Evolutionary conservation across 1,140 invertebrate species (phyloP), one percentile per base, ranked within the genome.

Genomic region (Euura saliciscinereae): DNA sequence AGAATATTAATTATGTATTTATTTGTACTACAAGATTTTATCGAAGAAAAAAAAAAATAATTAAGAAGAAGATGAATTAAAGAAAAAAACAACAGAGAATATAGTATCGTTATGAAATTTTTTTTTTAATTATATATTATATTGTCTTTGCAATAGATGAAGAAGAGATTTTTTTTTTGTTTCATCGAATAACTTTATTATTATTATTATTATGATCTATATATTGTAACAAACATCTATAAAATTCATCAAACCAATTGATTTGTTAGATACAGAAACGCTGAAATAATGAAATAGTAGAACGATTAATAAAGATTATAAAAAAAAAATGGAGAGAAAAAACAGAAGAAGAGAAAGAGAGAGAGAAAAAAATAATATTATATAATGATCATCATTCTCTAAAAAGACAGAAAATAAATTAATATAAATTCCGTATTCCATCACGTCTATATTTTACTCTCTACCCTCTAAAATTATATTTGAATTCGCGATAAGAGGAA

Each of bases 351-450:
- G n/a, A 10, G 45, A 65, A 72, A 66, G 67, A 73, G 66, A 65
- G 64, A 66, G 66, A 11, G n/a, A n/a, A n/a, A 64, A 64, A 64
- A 10, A 64, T 42, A 46, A 69, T n/a, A 46, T 11, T 28, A 46
- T 46, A 69, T 69, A 69, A 69, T 69, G 45, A 43, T 68, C 13
- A 59, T 44, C 59, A 45, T 43, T 28, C 51, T 78, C 69, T 69
- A 85, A 81, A 28, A 79, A 82, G 79, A 83, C 79, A 82, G 76
- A 77, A 85, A 84, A 84, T 86, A 86, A 86, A 85, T 83, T 86
- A 86, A 85, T 86, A 84, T 86, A 86, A 86, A 86, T 86, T 86
- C 82, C 82, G 83, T 82, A 59, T 59, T 59, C 6, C 51, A 67
- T 67, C 43, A 42, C 43, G 66, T 10, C 42, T 67, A 59, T 59